A percentile compares a stretch with the other conserved stretches of the same genome.
phyloP scores from a whole-genome alignment of 2,888 invertebrate species.

The Eumerus sabulonum region DNA sequence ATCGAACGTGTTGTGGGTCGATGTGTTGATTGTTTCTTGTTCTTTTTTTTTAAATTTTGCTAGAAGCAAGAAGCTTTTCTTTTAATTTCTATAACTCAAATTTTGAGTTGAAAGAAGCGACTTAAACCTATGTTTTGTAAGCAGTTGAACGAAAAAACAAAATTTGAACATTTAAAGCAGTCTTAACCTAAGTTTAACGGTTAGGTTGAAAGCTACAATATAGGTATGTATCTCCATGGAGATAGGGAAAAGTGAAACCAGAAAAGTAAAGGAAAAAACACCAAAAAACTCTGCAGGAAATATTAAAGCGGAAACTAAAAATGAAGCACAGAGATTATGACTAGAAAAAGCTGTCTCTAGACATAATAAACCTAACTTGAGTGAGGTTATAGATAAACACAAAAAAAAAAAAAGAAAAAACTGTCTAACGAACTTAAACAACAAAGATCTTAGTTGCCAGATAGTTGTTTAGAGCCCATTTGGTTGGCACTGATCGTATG shows the following conservation, averaged over 20 bases:
- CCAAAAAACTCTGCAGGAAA: slow-evolving; percentile 11
- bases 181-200: slow-evolving; percentile 3
- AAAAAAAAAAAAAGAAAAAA: background rate
- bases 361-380: slow-evolving; percentile 30
- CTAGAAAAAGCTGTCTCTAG: slow-evolving; percentile 46
- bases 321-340: slow-evolving; percentile 33
- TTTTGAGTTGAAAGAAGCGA: slow-evolving; percentile 70
- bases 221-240: slow-evolving; percentile 38
- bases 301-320: slow-evolving; percentile 46
- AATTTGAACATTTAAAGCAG: slow-evolving; percentile 23
- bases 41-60: slow-evolving; percentile 21
- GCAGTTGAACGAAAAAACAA: slow-evolving; percentile 21
- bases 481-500: too few relatives aligned
- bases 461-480: too few relatives aligned
- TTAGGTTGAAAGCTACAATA: slow-evolving; percentile 36
- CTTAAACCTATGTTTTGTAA: slow-evolving; percentile 37
- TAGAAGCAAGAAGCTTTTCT: slow-evolving; percentile 62
- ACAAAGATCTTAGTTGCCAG: too few relatives aligned
- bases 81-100: slow-evolving; percentile 29
- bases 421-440: too few relatives aligned
- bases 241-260: slow-evolving; percentile 18
- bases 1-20: slow-evolving; percentile 59
- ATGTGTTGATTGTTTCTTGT: slow-evolving; percentile 26
- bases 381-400: slow-evolving; percentile 15
- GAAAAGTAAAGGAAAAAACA: slow-evolving; percentile 5